Base-by-base conservation (phyloP, 2,113 vertebrate species). In the Argyrosomus japonicus region DNA sequence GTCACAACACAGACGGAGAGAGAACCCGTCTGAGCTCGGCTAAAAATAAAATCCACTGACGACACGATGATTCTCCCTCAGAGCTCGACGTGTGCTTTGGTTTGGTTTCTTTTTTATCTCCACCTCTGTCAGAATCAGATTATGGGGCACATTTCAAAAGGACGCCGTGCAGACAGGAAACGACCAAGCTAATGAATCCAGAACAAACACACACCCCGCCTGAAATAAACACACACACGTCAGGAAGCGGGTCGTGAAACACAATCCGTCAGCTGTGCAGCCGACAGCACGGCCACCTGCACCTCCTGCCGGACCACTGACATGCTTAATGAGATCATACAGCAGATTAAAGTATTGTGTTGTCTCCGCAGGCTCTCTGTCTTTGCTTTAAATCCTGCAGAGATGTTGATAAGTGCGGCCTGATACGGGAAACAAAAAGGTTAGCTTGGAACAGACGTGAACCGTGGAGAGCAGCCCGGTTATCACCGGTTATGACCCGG, bases 1-100 rank as follows among this genome's bases (percentile, higher is more conserved):
- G 76, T 43, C 79, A 54, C 50, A 77, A 58, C 85, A 57, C 75
- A 80, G 68, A 79, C 63, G 21, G 68, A 50, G 53, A 78, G 77
- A 50, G 53, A 78, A 73, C 60, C 54, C 1, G 53, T 15, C 68
- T 71, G 62, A 43, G 67, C 62, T 29, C 21, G 1, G 53, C 65
- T 84, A 57, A 77, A 84, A 76, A 89, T 81, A 79, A 68, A 57
- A 76, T 11, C 5, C 50, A 48, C 17, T 0, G 6, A 36, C 14
- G 68, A 62, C 54, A 10, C 53, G 11, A 61, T 27, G 45, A 12
- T 71, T 77, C 51, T 53, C 63, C 61, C 79, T 32, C 72, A 50
- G 23, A 51, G 47, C 56, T 2, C 8, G 18, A 83, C 51, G 14
- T 8, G 23, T 0, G 19, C 32, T 32, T 78, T 53, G 6, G 23